Base-by-base conservation (phyloP, 1,140 invertebrate genomes). In the Pseudomyrmex flavicornis region DNA sequence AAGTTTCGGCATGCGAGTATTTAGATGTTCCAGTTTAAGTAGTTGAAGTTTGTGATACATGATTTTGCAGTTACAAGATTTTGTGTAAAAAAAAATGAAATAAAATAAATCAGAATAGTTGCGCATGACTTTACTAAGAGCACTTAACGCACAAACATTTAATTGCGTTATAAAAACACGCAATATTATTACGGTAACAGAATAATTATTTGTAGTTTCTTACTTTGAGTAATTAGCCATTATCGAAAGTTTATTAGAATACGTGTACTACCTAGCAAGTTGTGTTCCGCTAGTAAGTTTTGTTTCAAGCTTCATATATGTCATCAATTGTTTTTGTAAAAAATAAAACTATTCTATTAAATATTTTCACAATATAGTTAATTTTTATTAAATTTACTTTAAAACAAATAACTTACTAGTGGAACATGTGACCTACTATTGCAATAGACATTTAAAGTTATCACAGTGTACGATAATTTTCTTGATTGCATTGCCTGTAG, bases 381-480 rank as follows among this genome's bases (percentile, higher is more conserved):
- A 26, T 26, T 35, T 35, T 35, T 35, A 35, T 35, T 35, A 35
- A 35, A 35, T 35, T 35, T 7, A 35, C 35, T 35, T 35, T 35
- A 35, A 35, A 35, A 35, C 35, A 35, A 35, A 7, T 35, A 35
- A 35, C 35, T 35, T 35, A 35, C 35, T 35, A 35, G 5, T 35
- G 35, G 35, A 35, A 35, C 35, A 35, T 35, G 35, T 35, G 35
- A 35, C 35, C 5, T 35, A 35, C 35, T 35, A 35, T 35, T 35
- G 35, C 35, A 35, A 35, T 35, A 35, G 5, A 35, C 5, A 35
- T 35, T 35, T 35, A 35, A 35, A 35, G 44, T 62, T 68, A 89
- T 95, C 95, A 96, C 83, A 96, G 93, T 7, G 95, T 96, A 85
- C 95, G 95, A 87, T 96, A 96, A 84, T 95, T 95, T 50, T 93